These are phyloP conservation scores for Hormiphora californensis DNA, from an alignment of 37 sponge, comb jelly and placozoan genomes.

Conservation along the genomic window DNA sequence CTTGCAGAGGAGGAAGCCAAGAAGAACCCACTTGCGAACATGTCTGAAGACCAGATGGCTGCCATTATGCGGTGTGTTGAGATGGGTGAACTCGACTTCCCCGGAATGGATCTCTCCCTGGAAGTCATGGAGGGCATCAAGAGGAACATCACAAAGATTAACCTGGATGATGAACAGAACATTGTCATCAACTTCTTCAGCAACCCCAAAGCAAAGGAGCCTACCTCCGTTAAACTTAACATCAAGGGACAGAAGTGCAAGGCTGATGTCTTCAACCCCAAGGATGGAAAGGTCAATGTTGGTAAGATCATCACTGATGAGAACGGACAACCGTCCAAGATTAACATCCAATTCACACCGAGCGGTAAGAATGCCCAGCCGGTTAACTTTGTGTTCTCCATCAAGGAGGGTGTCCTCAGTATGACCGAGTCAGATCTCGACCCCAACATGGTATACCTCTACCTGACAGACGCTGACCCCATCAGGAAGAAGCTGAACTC, in stretches of 20 bases:
- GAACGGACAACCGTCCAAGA: conserved; percentile 12
- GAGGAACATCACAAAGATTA: conserved; percentile 25
- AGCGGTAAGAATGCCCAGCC: not conserved
- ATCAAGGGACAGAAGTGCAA: conserved; percentile 19
- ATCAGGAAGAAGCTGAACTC: conserved; percentile 39
- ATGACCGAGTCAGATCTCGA: conserved; percentile 19
- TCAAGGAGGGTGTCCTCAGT: conserved; percentile 44
- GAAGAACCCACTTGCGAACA: not conserved
- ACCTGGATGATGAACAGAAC: not conserved
- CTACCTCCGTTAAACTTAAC: conserved; percentile 10
- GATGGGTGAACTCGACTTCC: conserved; percentile 28
- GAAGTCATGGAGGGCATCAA: not conserved
- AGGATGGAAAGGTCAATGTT: conserved; percentile 1
- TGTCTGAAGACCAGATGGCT: not conserved
- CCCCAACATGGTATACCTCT: not conserved
- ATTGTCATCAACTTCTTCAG: conserved; percentile 22
- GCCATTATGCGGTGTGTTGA: conserved; percentile 21
- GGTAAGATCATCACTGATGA: not conserved
- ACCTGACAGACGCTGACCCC: conserved; percentile 20
- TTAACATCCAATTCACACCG: conserved; percentile 1
- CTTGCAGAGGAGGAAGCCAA: not conserved
- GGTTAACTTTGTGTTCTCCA: conserved; percentile 23
- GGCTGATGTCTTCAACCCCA: not conserved
- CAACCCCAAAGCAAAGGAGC: conserved; percentile 8
- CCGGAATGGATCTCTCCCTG: conserved; percentile 3